Conservation (phyloP, 2,113 vertebrate genomes). For the Collichthys lucidus region DNA sequence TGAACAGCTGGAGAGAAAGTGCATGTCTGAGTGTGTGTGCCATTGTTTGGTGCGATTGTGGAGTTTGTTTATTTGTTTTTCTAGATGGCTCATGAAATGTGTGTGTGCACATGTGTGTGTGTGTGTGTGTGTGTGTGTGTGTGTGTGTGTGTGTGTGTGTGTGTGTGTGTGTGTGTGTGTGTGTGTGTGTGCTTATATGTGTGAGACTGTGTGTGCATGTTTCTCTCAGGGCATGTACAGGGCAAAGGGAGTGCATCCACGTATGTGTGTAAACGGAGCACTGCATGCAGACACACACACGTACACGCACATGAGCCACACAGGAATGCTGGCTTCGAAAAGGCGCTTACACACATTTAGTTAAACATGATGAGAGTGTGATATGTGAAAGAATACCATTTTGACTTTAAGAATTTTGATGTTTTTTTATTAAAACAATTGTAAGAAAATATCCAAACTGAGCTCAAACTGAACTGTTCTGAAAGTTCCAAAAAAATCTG, state of each 20-base stretch:
- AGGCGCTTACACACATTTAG: background rate
- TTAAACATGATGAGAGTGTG: background rate
- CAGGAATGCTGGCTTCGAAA: slow-evolving; percentile 11
- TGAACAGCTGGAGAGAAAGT: slow-evolving; percentile 28
- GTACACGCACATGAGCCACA: slow-evolving; percentile 14
- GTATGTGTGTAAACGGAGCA: slow-evolving; percentile 54
- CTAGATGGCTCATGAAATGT: slow-evolving; percentile 57
- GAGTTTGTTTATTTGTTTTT: slow-evolving; percentile 76
- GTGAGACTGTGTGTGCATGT: slow-evolving; percentile 5
- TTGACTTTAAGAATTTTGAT: background rate
- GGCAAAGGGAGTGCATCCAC: slow-evolving; percentile 56
- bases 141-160: background rate
- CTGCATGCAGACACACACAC: slow-evolving; percentile 11
- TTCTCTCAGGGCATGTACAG: slow-evolving; percentile 49
- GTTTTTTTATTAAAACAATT: background rate
- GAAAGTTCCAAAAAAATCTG: background rate
- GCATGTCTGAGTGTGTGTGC: slow-evolving; percentile 27
- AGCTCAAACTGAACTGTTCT: background rate
- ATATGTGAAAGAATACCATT: background rate
- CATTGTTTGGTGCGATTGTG: slow-evolving; percentile 35
- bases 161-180: too few relatives aligned
- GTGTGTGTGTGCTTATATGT: background rate
- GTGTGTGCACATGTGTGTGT: slow-evolving; percentile 26
- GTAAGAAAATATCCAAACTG: background rate
- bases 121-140: slow-evolving; percentile 9